phyloP scores from a whole-genome alignment of 2,113 vertebrate genomes.

The Megaptera novaeangliae region DNA sequence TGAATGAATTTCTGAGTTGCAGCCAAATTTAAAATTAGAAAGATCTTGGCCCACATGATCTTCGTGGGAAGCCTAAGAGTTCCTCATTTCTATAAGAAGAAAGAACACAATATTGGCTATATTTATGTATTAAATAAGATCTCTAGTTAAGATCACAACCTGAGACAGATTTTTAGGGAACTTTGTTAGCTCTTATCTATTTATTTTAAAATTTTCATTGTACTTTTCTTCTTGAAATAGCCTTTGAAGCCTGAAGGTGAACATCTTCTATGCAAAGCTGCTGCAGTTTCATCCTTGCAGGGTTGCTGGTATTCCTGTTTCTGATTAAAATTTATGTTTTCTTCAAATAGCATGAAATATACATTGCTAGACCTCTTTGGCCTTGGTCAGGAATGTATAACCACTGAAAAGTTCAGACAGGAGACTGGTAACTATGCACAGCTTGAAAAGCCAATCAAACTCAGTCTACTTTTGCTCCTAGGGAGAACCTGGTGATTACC shows the following conservation, averaged over 20 bases:
- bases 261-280: not conserved
- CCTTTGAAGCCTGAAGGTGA: not conserved
- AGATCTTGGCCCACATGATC: not conserved
- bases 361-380: not conserved
- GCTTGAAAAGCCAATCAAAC: constrained; percentile 38
- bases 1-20: constrained; percentile 28
- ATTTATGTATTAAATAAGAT: not conserved
- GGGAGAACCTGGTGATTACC: not conserved
- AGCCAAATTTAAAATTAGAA: constrained; percentile 47
- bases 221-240: not conserved
- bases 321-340: constrained; percentile 53
- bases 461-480: not conserved
- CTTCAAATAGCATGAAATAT: constrained; percentile 41
- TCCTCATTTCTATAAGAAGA: not conserved
- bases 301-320: not conserved
- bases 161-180: not conserved
- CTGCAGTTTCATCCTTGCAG: not conserved
- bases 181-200: not conserved
- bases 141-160: not conserved
- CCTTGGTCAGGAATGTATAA: constrained; percentile 40
- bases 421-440: constrained; percentile 29
- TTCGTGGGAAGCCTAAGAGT: not conserved
- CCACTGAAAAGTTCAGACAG: not conserved
- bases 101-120: not conserved
- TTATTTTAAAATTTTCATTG: not conserved